phyloP scores from a whole-genome alignment of 2,113 vertebrate species.

The Pollimyrus isidori region DNA sequence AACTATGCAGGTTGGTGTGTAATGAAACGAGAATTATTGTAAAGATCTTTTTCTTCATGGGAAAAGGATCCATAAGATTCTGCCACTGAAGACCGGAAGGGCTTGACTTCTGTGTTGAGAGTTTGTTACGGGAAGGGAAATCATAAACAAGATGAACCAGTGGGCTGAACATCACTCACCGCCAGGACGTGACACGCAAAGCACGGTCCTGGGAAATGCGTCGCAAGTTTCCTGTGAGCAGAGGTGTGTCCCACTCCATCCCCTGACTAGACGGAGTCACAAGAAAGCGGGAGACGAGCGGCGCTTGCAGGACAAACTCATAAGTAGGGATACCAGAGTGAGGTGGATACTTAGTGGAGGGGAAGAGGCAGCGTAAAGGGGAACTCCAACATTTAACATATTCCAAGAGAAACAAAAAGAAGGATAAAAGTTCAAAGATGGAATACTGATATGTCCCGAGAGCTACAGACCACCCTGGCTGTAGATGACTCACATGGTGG shows the following conservation, averaged over 20 bases:
- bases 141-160: not conserved
- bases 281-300: not conserved
- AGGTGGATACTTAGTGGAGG: not conserved
- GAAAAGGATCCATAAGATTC: slow-evolving; percentile 35
- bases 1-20: slow-evolving; percentile 50
- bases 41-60: slow-evolving; percentile 41
- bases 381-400: not conserved
- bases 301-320: not conserved
- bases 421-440: not conserved
- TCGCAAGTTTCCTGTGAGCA: not conserved
- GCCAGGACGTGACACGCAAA: not conserved
- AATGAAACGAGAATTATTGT: slow-evolving; percentile 55
- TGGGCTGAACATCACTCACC: not conserved
- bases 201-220: not conserved
- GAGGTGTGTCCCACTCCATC: not conserved
- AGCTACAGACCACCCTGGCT: not conserved
- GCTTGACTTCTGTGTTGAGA: not conserved
- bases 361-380: not conserved
- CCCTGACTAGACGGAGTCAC: not conserved
- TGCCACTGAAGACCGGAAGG: slow-evolving; percentile 22
- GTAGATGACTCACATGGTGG: not conserved
- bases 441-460: not conserved
- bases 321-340: not conserved
- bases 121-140: not conserved
- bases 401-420: not conserved